These are phyloP conservation scores for Catotricha subobsoleta DNA, from an alignment of 2,888 invertebrate species.

Conservation along the genomic window DNA sequence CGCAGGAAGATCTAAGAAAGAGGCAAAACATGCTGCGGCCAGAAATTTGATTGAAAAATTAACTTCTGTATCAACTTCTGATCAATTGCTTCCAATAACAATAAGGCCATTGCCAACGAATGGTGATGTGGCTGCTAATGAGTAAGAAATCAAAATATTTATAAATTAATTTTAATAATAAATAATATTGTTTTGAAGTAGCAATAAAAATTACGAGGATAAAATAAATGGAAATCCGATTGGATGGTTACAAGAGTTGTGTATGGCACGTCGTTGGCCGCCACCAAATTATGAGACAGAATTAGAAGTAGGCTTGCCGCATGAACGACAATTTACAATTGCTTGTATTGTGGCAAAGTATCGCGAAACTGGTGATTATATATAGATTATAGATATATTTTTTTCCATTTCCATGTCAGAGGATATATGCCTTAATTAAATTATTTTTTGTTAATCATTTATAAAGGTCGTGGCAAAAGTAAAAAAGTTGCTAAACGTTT, in stretches of 20 bases:
- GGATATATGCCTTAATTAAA: too few species aligned
- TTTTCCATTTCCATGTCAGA: too few species aligned
- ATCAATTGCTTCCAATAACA: constrained; percentile 17
- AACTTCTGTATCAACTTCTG: constrained; percentile 52
- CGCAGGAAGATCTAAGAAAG: constrained; percentile 88
- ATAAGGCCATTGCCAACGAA: constrained; percentile 5
- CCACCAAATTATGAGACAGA: constrained; percentile 84
- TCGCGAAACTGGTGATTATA: constrained; percentile 36
- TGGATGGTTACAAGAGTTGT: constrained; percentile 86
- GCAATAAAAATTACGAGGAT: constrained; percentile 37
- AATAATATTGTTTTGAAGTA: neutral
- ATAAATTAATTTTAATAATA: neutral
- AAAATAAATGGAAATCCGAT: constrained; percentile 85
- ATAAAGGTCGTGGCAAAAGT: constrained; percentile 69
- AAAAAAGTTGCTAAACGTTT: constrained; percentile 94
- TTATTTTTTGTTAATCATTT: neutral
- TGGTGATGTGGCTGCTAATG: neutral
- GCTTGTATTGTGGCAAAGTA: constrained; percentile 75
- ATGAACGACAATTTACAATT: constrained; percentile 86
- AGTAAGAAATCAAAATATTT: neutral
- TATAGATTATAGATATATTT: neutral
- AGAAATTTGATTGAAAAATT: constrained; percentile 74
- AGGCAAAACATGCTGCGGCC: constrained; percentile 93
- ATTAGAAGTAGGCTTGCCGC: constrained; percentile 52
- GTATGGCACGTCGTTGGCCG: constrained; percentile 90